Evolutionary conservation across 2,888 invertebrate species (phyloP), one percentile per base, ranked within the genome.

Genomic region (Rhogogaster chlorosoma): DNA sequence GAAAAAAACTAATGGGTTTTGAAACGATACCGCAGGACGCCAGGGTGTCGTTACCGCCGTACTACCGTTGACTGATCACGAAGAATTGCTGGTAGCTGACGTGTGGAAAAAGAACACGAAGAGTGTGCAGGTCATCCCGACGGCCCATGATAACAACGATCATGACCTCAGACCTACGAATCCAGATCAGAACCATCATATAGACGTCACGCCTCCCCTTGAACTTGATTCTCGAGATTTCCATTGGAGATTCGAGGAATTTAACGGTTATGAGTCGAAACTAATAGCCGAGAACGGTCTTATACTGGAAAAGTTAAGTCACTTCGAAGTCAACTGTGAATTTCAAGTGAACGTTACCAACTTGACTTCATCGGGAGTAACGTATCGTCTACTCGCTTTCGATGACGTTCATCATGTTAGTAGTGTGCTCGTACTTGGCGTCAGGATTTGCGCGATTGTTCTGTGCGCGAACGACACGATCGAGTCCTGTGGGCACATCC

Each of bases 391-490:
- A 5, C 85, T 91, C 0, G 91, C 89, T 49, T 93, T 89, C 85
- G 89, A 91, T 83, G 94, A 93, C 0, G 77, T 85, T 0, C 87
- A 90, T 5, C 42, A 82, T 26, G 5, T 9, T 32, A 0, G 90
- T 89, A 26, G 87, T 12, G 29, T 4, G 0, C 85, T 87, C 45
- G 45, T n/a, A 15, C 1, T 77, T 42, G 89, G 89, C 26, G 85
- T 90, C 36, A 90, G 91, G 61, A 87, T 91, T 0, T 94, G 94
- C 86, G 91, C 89, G 0, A 80, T 94, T 22, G 87, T 93, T 42
- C 90, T 92, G 70, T 93, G 93, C 85, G 83, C 88, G 0, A 89
- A 90, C 77, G 87, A 90, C 0, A 88, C 90, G 1, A 22, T 92
- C 0, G 78, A 49, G 3, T 92, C 92, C 1, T 93, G 93, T 67